Evolutionary conservation across 2,797 vertebrate genomes (phyloP), one percentile per base, ranked within the genome.

Genomic region (Orestias chungarensis): DNA sequence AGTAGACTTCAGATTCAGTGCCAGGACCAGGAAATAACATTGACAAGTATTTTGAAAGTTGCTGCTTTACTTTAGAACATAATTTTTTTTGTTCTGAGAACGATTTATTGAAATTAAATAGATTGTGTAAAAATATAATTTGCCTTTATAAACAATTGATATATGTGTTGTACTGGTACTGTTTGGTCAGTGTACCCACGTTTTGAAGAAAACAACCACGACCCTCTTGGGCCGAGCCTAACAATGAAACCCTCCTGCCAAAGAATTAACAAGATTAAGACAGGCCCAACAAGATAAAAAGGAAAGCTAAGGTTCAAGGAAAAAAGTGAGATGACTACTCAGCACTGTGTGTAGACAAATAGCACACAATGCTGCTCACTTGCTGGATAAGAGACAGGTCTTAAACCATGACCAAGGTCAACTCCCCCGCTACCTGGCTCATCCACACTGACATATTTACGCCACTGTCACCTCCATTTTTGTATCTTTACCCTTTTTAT

Each of bases 401-500:
- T 83, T 91, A 94, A 92, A 92, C 92, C 91, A 84, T 74, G 85
- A 90, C 90, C 92, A 92, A 93, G 93, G 92, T 92, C 92, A 90
- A 69, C 80, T 70, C 73, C 62, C 33, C 64, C 68, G 80, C 75
- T 77, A 83, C 74, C 66, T 27, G 52, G 66, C 79, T 64, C 59
- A 8, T 78, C 72, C 61, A 78, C 83, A 35, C 61, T 88, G 86
- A 87, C 83, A 87, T 84, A 87, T 91, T 91, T 90, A 89, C 84
- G 68, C 84, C 74, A 10, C 81, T 76, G 72, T 83, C 76, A 62
- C 74, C 71, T 33, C 49, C 73, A 61, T 78, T 70, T 75, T 73
- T 76, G 73, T 81, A 70, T 76, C 76, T 81, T 67, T 68, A 66
- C 76, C 74, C 57, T 73, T 64, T 67, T 71, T 61, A 49, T n/a